Base-by-base conservation (phyloP, 2,888 invertebrate species). In the Cabera pusaria region DNA sequence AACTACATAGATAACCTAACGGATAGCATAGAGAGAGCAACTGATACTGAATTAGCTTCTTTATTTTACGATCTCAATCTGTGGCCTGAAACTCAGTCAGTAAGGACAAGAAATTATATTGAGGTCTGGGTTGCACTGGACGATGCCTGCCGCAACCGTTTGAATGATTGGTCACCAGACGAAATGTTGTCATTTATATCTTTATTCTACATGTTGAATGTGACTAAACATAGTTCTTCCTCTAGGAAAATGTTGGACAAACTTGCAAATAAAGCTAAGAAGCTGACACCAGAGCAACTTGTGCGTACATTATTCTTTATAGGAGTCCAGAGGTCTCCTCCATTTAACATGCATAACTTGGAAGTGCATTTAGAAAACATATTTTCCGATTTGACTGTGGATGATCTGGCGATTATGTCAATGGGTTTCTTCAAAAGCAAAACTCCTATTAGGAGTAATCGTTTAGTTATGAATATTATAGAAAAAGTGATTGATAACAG, bases 381-480 rank as follows among this genome's bases (percentile, higher is more conserved):
- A 34, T 80, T 93, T n/a, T 59, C 90, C 3, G 63, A 90, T 10
- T 90, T 94, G 64, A 87, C 81, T 9, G 52, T 93, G 3, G 91
- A 93, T 49, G 95, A 96, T 64, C 70, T 95, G 39, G 93, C 92
- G 5, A 90, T 96, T 6, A 90, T 94, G 52, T 90, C 93, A 2
- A 92, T 94, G 91, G 95, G 93, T 0, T 95, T 94, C 69, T 96
- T 96, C 59, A 95, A 95, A 81, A 93, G 92, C 6, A 90, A 92
- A 76, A 93, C 92, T 1, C 90, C 86, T 6, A 86, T 96, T 27
- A 88, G 90, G 44, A 90, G 81, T 66, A 50, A 65, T 1, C 61
- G 72, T 0, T 56, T 94, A 21, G 32, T 92, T 0, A 55, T 76
- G 1, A 79, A 81, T 31, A 82, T 93, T 1, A 90, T 93, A 17